These are phyloP conservation scores for Etheostoma perlongum DNA, from an alignment of 2,797 vertebrate genomes.

Conservation along the genomic window DNA sequence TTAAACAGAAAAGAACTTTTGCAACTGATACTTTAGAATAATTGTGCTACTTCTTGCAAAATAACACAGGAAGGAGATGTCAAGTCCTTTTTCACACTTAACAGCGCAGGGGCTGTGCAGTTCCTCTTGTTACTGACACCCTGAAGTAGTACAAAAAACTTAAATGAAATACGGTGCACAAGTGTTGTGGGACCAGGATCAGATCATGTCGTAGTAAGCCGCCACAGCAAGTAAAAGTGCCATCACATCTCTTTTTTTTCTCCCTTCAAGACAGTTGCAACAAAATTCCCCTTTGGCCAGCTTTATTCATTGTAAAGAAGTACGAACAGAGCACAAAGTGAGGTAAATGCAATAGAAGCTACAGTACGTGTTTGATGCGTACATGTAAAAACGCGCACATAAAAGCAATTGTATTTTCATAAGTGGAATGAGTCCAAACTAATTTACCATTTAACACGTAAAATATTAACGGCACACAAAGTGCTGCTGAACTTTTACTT, in stretches of 20 bases:
- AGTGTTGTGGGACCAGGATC: not conserved
- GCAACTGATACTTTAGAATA: constrained; percentile 27
- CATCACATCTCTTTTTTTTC: constrained; percentile 17
- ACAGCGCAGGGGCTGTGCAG: not conserved
- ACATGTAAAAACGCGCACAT: not conserved
- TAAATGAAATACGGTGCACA: not conserved
- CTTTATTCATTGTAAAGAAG: not conserved
- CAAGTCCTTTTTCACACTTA: constrained; percentile 23
- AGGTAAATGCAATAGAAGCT: constrained; percentile 39
- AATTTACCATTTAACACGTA: not conserved
- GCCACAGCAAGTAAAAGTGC: constrained; percentile 56
- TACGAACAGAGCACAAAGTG: constrained; percentile 25
- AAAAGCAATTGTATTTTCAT: constrained; percentile 10
- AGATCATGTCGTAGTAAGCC: not conserved
- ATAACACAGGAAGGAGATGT: constrained; percentile 54
- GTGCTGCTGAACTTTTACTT: not conserved
- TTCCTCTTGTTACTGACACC: constrained; percentile 11
- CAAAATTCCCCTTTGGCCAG: constrained; percentile 1
- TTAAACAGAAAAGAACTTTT: constrained; percentile 25
- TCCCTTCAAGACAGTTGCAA: not conserved
- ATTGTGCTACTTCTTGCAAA: constrained; percentile 9
- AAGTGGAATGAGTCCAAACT: constrained; percentile 59
- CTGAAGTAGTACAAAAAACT: not conserved
- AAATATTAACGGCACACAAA: constrained; percentile 5
- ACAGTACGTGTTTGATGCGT: constrained; percentile 25